Conservation (phyloP, 2,113 vertebrate genomes). For the Dromiciops gliroides region DNA sequence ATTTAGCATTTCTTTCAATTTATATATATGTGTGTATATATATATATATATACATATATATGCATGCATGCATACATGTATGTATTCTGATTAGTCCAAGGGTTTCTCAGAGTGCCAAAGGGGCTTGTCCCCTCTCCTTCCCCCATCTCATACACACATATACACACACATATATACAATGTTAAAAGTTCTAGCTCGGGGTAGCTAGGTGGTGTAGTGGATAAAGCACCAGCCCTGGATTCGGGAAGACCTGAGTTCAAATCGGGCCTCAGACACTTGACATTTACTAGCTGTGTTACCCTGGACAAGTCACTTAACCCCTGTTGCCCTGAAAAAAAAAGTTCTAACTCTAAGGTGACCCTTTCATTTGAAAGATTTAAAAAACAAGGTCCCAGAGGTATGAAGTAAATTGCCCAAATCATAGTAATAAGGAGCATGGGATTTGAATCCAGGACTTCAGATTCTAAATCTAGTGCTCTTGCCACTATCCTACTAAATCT, state of each 20-base stretch:
- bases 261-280: too few relatives aligned
- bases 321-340: too few relatives aligned
- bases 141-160: neutral
- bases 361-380: neutral
- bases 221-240: too few relatives aligned
- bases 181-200: neutral
- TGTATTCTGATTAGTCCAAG: neutral
- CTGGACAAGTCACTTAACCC: too few relatives aligned
- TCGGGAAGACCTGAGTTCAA: too few relatives aligned
- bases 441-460: neutral
- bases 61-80: neutral
- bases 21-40: too few relatives aligned
- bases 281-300: too few relatives aligned
- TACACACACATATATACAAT: neutral
- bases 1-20: neutral
- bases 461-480: neutral
- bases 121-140: too few relatives aligned
- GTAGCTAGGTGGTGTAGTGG: too few relatives aligned
- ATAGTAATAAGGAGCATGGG: neutral
- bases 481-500: neutral
- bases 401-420: neutral
- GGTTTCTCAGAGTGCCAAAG: neutral
- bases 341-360: neutral
- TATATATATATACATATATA: too few relatives aligned
- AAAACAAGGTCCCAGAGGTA: neutral